Evolutionary conservation across 1,140 invertebrate genomes (phyloP).

Genomic region (Hydropsyche tenuis): DNA sequence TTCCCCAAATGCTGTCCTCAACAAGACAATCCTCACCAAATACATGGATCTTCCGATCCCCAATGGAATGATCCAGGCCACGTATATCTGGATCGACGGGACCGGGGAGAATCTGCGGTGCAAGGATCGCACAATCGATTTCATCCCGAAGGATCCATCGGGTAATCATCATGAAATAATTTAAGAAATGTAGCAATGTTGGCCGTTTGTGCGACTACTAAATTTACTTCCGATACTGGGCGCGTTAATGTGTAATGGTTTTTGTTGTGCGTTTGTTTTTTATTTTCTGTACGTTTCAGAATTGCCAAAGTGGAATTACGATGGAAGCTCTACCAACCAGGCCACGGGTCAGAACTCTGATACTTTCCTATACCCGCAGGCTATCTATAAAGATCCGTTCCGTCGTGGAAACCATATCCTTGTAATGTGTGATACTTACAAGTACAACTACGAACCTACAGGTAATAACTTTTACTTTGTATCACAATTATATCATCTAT

Average conservation of each 20-base stretch:
- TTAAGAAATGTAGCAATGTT: too few relatives aligned
- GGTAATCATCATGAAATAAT: constrained; percentile 55
- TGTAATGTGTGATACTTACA: constrained; percentile 78
- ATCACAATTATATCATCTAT: not conserved
- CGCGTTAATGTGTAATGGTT: not conserved
- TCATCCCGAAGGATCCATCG: constrained; percentile 70
- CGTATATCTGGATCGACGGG: constrained; percentile 92
- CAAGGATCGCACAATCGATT: constrained; percentile 81
- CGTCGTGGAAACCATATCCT: constrained; percentile 86
- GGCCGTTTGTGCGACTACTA: too few relatives aligned
- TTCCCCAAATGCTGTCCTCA: constrained; percentile 64
- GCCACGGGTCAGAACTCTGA: constrained; percentile 83
- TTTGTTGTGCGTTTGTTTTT: not conserved
- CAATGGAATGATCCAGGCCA: constrained; percentile 72
- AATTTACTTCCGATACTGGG: not conserved
- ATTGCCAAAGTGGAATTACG: constrained; percentile 94
- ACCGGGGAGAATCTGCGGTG: constrained; percentile 79
- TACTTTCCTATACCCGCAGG: constrained; percentile 87
- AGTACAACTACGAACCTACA: constrained; percentile 52
- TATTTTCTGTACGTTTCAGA: constrained; percentile 62
- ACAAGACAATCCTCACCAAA: constrained; percentile 71
- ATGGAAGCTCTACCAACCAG: constrained; percentile 89
- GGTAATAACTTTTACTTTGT: constrained; percentile 29
- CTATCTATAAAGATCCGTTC: constrained; percentile 94
- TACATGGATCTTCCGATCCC: constrained; percentile 76